Evolutionary conservation across 2,797 vertebrate genomes (phyloP).

Genomic region (Smutsia gigantea): DNA sequence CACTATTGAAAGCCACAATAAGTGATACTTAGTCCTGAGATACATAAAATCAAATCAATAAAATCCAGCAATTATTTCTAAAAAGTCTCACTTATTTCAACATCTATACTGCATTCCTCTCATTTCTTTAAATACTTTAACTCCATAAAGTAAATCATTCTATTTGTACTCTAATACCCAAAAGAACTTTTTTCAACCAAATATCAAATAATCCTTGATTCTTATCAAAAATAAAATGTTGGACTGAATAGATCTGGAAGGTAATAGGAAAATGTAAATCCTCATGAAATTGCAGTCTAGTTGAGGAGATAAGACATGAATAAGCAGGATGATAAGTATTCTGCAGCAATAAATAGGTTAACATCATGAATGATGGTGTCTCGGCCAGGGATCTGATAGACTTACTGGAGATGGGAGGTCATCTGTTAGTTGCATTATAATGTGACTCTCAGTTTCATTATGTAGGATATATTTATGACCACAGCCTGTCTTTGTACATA

Average conservation of each 20-base stretch:
- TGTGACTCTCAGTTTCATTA: neutral
- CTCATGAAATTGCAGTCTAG: neutral
- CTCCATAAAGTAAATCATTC: neutral
- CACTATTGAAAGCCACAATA: slow-evolving; percentile 15
- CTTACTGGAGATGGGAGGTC: neutral
- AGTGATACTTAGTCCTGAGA: neutral
- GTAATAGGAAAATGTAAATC: neutral
- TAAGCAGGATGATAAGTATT: neutral
- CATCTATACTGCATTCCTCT: neutral
- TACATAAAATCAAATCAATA: neutral
- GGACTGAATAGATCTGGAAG: neutral
- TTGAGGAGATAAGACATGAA: neutral
- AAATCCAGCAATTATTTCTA: slow-evolving; percentile 44
- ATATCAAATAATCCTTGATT: neutral
- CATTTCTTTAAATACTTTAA: slow-evolving; percentile 41
- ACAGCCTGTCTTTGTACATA: neutral
- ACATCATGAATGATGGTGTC: neutral
- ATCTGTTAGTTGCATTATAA: neutral
- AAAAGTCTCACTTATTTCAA: neutral
- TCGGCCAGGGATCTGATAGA: neutral
- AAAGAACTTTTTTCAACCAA: neutral
- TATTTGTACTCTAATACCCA: neutral
- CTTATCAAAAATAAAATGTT: neutral
- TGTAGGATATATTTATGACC: neutral
- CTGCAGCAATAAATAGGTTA: neutral